Percentiles rank a stretch among this genome's conserved stretches.
These are phyloP conservation scores for Beris chalybata DNA, from an alignment of 2,888 invertebrate species.

Conservation along the genomic window DNA sequence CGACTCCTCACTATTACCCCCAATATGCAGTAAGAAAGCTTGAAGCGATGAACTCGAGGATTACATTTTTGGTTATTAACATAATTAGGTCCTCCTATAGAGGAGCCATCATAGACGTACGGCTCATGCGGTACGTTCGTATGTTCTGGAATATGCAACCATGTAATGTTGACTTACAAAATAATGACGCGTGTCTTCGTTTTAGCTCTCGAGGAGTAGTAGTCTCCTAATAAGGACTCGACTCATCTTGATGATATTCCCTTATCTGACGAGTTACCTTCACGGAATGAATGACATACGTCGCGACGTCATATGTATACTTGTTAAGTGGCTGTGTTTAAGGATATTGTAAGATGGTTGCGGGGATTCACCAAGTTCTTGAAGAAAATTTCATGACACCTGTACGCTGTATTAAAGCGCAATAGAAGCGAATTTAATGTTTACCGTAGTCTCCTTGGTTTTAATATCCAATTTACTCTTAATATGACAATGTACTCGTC, in stretches of 20 bases:
- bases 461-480: too few relatives aligned
- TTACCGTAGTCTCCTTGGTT: too few relatives aligned
- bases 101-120: constrained; percentile 8
- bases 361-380: constrained; percentile 10
- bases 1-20: constrained; percentile 6
- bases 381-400: constrained; percentile 23
- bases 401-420: constrained; percentile 25
- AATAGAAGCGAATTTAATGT: constrained; percentile 17
- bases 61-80: constrained; percentile 40
- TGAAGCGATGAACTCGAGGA: constrained; percentile 37
- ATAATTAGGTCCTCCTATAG: constrained; percentile 37
- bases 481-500: too few relatives aligned
- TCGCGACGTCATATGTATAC: constrained; percentile 33
- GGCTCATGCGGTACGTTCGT: constrained; percentile 16
- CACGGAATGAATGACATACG: constrained; percentile 37
- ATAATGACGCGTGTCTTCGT: constrained; percentile 31
- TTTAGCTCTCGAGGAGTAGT: constrained; percentile 15
- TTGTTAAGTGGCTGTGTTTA: constrained; percentile 25
- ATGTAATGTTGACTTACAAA: constrained; percentile 27
- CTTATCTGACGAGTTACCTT: constrained; percentile 10
- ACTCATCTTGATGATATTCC: constrained; percentile 11
- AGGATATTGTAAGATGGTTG: constrained; percentile 20
- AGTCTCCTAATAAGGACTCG: constrained; percentile 24
- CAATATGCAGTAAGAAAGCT: constrained; percentile 23
- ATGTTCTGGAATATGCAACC: constrained; percentile 28